Percentiles rank a stretch among this genome's conserved stretches.
Evolutionary conservation across 2,113 vertebrate species (phyloP).

Genomic region (Ciconia boyciana): DNA sequence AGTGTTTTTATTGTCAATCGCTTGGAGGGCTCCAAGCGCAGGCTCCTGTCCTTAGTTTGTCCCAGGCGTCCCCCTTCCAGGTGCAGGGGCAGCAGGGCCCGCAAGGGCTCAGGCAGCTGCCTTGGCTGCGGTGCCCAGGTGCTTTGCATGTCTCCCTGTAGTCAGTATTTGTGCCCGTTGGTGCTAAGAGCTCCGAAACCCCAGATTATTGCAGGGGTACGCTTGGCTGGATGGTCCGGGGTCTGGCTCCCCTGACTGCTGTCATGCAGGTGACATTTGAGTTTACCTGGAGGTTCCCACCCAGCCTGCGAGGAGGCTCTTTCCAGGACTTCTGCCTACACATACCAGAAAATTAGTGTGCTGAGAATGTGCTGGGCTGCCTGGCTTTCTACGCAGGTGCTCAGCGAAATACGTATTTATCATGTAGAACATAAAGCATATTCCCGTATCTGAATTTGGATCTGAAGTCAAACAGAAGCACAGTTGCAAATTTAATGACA

Average conservation of each 20-base stretch:
- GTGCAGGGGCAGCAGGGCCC: not conserved
- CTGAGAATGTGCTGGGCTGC: not conserved
- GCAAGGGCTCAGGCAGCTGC: not conserved
- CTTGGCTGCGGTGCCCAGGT: not conserved
- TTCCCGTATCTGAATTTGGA: not conserved
- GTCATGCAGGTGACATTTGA: not conserved
- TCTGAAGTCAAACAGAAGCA: not conserved
- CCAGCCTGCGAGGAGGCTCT: not conserved
- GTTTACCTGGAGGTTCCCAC: not conserved
- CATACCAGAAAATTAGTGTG: not conserved
- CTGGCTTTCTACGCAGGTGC: not conserved
- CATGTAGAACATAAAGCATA: not conserved
- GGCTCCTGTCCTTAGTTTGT: not conserved
- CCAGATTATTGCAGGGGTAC: not conserved
- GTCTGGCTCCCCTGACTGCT: not conserved
- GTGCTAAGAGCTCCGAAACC: not conserved
- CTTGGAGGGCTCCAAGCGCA: not conserved
- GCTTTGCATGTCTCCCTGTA: not conserved
- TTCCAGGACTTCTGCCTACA: not conserved
- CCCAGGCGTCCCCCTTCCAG: not conserved
- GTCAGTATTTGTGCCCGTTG: not conserved
- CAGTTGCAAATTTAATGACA: not conserved
- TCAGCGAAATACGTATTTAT: not conserved
- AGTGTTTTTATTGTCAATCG: slow-evolving; percentile 10
- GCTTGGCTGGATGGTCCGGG: not conserved